Conservation (phyloP, 2,888 invertebrate genomes). For the Lacanobia oleracea region DNA sequence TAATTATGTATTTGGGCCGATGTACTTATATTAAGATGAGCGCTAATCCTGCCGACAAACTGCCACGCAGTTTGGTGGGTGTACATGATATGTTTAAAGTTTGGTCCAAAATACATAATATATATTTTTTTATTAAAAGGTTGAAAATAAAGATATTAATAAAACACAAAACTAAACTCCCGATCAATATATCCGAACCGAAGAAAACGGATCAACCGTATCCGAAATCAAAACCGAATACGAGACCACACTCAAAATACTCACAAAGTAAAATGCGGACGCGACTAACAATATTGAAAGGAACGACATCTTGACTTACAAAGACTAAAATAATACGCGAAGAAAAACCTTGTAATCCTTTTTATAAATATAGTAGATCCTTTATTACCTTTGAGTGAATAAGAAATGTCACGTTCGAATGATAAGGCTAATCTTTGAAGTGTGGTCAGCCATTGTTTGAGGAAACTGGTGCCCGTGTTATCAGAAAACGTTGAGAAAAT, state of each 20-base stretch:
- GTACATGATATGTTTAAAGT: too few relatives aligned
- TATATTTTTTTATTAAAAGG: too few relatives aligned
- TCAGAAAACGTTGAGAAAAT: conserved; percentile 10
- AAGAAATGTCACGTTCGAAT: conserved; percentile 76
- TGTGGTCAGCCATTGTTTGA: conserved; percentile 36
- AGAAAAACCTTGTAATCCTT: conserved; percentile 39
- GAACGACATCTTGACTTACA: conserved; percentile 66
- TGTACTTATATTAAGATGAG: too few relatives aligned
- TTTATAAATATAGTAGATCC: conserved; percentile 67
- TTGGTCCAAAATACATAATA: too few relatives aligned
- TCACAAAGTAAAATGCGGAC: conserved; percentile 70
- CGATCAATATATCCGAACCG: not conserved
- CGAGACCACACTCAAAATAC: conserved; percentile 67
- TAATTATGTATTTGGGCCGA: too few relatives aligned
- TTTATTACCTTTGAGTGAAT: conserved; percentile 62
- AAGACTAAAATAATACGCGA: conserved; percentile 50
- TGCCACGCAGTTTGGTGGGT: too few relatives aligned
- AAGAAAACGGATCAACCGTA: conserved; percentile 6
- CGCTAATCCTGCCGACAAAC: too few relatives aligned
- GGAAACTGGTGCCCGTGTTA: conserved; percentile 24
- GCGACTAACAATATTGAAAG: conserved; percentile 66
- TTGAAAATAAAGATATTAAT: not conserved
- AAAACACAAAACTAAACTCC: not conserved
- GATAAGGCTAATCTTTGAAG: conserved; percentile 66
- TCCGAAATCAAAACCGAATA: conserved; percentile 35